Evolutionary conservation across 2,888 invertebrate genomes (phyloP).

Genomic region (Apantesis nais): DNA sequence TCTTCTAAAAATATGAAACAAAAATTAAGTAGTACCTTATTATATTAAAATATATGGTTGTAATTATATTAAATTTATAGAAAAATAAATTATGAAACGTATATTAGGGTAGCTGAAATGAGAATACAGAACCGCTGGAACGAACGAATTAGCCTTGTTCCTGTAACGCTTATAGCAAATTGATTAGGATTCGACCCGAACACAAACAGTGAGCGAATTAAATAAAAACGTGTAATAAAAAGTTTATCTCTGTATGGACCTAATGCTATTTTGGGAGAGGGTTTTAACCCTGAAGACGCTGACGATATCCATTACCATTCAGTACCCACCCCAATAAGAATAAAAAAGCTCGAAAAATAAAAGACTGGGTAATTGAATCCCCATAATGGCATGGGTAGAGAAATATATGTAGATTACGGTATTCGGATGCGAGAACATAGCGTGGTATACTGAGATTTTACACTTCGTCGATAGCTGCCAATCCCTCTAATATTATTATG

Average conservation of each 20-base stretch:
- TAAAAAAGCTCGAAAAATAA: constrained; percentile 68
- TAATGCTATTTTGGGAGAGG: constrained; percentile 51
- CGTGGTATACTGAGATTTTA: constrained; percentile 77
- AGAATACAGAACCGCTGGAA: constrained; percentile 19
- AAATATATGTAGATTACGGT: constrained; percentile 72
- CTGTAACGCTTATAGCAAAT: constrained; percentile 42
- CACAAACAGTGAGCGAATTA: constrained; percentile 47
- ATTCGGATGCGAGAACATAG: constrained; percentile 67
- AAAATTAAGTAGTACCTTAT: too few species aligned
- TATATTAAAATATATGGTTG: not conserved
- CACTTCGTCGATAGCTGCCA: constrained; percentile 80
- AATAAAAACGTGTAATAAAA: constrained; percentile 54
- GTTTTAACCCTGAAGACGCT: constrained; percentile 54
- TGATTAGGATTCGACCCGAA: constrained; percentile 45
- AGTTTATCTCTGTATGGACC: constrained; percentile 52
- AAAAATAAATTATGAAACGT: not conserved
- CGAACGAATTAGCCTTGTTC: constrained; percentile 25
- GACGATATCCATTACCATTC: constrained; percentile 61
- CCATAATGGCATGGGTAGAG: constrained; percentile 67
- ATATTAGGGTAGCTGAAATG: constrained; percentile 5
- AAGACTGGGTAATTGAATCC: constrained; percentile 76
- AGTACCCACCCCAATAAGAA: constrained; percentile 59
- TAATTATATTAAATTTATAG: not conserved
- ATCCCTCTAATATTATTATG: constrained; percentile 85
- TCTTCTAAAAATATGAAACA: too few species aligned